Conservation (phyloP, 2,113 vertebrate species). For the Prolemur simus region DNA sequence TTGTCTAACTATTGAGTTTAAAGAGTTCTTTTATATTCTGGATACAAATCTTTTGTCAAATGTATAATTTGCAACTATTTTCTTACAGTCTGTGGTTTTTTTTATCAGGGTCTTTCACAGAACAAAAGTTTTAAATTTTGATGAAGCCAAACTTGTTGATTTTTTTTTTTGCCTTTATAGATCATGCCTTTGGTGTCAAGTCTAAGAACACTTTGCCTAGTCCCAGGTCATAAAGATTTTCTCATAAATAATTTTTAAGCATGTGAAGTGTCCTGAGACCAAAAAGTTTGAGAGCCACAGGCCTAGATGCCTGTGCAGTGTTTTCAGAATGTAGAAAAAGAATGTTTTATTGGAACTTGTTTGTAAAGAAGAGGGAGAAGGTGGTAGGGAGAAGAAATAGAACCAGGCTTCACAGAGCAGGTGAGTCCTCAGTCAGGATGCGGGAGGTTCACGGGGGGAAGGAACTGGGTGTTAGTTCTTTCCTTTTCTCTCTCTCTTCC, state of each 20-base stretch:
- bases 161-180: not conserved
- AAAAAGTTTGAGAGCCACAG: not conserved
- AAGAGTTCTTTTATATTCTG: not conserved
- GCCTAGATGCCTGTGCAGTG: not conserved
- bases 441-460: rapidly evolving
- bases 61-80: not conserved
- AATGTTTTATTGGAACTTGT: not conserved
- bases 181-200: not conserved
- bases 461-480: not conserved
- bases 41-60: not conserved
- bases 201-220: not conserved
- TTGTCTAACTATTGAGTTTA: not conserved
- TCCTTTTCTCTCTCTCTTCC: not conserved
- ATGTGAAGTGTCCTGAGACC: not conserved
- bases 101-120: not conserved
- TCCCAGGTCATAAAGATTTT: slow-evolving; percentile 4
- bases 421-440: not conserved
- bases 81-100: not conserved
- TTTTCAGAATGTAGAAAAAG: not conserved
- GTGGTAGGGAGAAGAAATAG: not conserved
- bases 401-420: not conserved
- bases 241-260: slow-evolving; percentile 41
- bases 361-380: not conserved
- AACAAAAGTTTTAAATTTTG: slow-evolving; percentile 19
- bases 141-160: not conserved